Evolutionary conservation across 2,113 vertebrate species (phyloP), one percentile per base, ranked within the genome.

Genomic region (Otus sunia): DNA sequence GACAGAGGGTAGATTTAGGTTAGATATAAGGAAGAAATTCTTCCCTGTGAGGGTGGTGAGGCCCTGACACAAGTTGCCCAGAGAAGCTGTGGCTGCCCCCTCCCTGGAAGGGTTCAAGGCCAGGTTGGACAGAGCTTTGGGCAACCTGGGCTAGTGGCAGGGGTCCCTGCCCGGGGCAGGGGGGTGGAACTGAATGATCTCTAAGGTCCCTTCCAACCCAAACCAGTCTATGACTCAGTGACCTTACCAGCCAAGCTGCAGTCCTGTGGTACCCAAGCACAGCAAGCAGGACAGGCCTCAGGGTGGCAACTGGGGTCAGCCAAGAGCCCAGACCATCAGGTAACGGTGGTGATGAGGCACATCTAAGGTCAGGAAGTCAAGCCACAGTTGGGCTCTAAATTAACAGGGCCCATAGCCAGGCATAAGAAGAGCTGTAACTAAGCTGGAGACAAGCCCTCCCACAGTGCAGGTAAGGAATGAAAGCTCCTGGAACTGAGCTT

Each of bases 401-500:
- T 41, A 58, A 3, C 9, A 39, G 15, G 15, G 3, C 5, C 58
- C 26, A 22, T 0, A 0, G 12, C 5, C 34, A 29, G 32, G 15
- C 6, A 53, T 27, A 34, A 5, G 22, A 4, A 18, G 2, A 1
- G 11, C 8, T 43, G 5, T 8, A 2, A 10, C 15, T 2, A 1
- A 66, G 20, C 36, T 13, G 1, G 1, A 66, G 6, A 34, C 1
- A 13, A 62, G 2, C 11, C 11, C 6, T 27, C 49, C 56, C 21
- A 6, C 16, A 52, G 15, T 0, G 1, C 2, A 74, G 7, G 2
- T 1, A 47, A 3, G 3, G 5, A 23, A 4, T 0, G 4, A 20
- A 12, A 2, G 0, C 7, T 3, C 7, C 27, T 68, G 55, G 27
- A 18, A 10, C 30, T 60, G 85, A 58, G 36, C 25, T 81, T 88